Conservation (phyloP, 1,140 invertebrate genomes). For the Vanessa tameamea region DNA sequence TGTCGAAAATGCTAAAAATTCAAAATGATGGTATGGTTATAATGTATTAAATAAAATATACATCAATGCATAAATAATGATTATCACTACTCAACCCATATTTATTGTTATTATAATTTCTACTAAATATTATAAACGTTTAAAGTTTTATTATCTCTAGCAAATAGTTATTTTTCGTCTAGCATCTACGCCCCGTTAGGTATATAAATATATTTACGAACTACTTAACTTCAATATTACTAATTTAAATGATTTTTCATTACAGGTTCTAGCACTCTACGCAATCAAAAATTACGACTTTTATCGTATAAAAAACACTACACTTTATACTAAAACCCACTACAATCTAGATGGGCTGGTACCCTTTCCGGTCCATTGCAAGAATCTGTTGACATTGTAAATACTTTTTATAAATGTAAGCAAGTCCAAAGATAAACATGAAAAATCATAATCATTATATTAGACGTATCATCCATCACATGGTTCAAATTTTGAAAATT, state of each 20-base stretch:
- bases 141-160: conserved; percentile 54
- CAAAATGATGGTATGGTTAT: conserved; percentile 34
- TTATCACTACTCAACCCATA: conserved; percentile 40
- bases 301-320: conserved; percentile 60
- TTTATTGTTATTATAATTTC: conserved; percentile 38
- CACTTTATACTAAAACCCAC: conserved; percentile 65
- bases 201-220: conserved; percentile 55
- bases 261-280: conserved; percentile 76
- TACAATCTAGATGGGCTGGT: conserved; percentile 62
- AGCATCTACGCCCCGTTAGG: conserved; percentile 79
- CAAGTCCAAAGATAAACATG: conserved; percentile 12
- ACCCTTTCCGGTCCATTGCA: conserved; percentile 56
- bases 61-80: conserved; percentile 34
- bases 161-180: conserved; percentile 62
- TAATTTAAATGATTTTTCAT: conserved; percentile 65
- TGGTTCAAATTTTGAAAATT: not conserved
- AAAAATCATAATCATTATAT: not conserved
- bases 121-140: conserved; percentile 48
- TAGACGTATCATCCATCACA: conserved; percentile 4
- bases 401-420: conserved; percentile 19
- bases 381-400: conserved; percentile 58
- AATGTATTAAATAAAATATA: conserved; percentile 35
- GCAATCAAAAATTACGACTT: conserved; percentile 59
- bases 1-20: conserved; percentile 26
- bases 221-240: conserved; percentile 59